Evolutionary conservation across 92 coral and sea anemone genomes (phyloP).

Genomic region (Epizoanthus scotinus): DNA sequence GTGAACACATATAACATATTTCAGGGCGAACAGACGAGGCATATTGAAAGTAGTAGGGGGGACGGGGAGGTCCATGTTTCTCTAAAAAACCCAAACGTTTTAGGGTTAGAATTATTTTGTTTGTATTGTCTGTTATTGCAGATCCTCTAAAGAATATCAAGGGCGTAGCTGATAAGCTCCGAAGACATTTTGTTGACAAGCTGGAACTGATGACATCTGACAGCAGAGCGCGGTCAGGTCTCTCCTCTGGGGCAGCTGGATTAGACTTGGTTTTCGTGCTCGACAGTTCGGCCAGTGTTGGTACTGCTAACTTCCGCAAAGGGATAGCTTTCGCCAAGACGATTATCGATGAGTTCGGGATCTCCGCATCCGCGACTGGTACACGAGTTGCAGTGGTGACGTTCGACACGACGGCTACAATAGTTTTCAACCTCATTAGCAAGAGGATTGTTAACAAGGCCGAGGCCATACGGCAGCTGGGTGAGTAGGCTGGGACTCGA

Average conservation of each 20-base stretch:
- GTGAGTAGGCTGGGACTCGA: conserved; percentile 46
- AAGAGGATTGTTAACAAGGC: conserved; percentile 74
- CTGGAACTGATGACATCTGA: conserved; percentile 83
- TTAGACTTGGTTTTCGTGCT: conserved; percentile 91
- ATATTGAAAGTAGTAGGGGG: too few relatives aligned
- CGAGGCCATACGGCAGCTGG: conserved; percentile 67
- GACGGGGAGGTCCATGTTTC: too few relatives aligned
- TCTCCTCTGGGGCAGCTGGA: conserved; percentile 96
- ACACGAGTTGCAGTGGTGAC: conserved; percentile 95
- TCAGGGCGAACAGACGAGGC: too few relatives aligned
- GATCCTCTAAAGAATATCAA: conserved; percentile 80
- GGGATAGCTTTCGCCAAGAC: conserved; percentile 89
- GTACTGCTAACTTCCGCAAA: conserved; percentile 75
- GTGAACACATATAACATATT: too few relatives aligned
- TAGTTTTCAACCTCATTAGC: conserved; percentile 73
- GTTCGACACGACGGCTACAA: conserved; percentile 74
- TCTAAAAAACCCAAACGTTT: too few relatives aligned
- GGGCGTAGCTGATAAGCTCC: conserved; percentile 74
- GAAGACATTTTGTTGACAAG: conserved; percentile 83
- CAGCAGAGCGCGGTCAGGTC: conserved; percentile 94
- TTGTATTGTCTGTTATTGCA: conserved; percentile 11
- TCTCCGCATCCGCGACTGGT: conserved; percentile 80
- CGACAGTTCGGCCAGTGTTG: conserved; percentile 99
- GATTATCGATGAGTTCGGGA: conserved; percentile 92
- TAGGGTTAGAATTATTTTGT: too few relatives aligned